Conservation (phyloP, 2,113 vertebrate genomes). For the Phyllostomus discolor region DNA sequence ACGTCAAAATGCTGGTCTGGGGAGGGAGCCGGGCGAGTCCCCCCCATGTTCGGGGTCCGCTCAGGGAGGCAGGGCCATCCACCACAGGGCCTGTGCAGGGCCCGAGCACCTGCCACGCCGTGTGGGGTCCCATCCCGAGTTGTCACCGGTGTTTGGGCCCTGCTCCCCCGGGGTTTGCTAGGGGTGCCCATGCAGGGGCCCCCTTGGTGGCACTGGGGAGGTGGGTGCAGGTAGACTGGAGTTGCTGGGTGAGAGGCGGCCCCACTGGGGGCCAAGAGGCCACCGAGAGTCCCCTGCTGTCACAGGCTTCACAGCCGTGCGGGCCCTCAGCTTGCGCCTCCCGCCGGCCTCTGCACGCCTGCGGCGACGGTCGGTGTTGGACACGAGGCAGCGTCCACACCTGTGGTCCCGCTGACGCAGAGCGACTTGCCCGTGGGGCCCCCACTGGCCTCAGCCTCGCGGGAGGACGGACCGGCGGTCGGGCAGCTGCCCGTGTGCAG, state of each 20-base stretch:
- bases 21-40: background rate
- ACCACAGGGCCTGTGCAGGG: no score
- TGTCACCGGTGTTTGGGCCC: background rate
- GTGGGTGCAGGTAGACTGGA: background rate
- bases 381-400: fast-evolving
- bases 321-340: background rate
- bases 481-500: background rate
- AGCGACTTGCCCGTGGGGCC: fast-evolving
- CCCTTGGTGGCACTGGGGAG: background rate
- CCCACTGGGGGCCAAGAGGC: no score
- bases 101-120: no score
- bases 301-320: background rate
- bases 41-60: fast-evolving
- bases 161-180: background rate
- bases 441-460: background rate
- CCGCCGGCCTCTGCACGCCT: fast-evolving
- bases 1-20: no score
- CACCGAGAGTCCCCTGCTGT: fast-evolving
- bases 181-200: background rate
- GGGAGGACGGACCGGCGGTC: background rate
- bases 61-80: no score
- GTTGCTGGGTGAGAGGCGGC: background rate
- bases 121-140: background rate
- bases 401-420: background rate
- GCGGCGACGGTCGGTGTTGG: no score